A percentile compares a stretch with the other conserved stretches of the same genome.
These are phyloP conservation scores for Gonocerus acuteangulatus DNA, from an alignment of 2,888 invertebrate genomes.

Conservation along the genomic window DNA sequence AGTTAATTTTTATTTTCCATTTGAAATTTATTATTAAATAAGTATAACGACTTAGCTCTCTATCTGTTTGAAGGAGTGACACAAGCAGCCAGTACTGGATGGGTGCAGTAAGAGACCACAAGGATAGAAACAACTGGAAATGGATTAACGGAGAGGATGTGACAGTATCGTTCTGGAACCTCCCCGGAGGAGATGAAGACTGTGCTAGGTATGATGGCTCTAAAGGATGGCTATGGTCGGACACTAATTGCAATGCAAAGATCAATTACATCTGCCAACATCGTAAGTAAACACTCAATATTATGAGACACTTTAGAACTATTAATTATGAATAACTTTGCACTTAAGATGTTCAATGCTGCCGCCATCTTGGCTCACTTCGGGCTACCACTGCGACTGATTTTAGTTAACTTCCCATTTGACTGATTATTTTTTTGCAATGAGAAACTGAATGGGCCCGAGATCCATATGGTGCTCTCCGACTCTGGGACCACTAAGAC, in stretches of 20 bases:
- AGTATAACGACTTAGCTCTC: too few relatives aligned
- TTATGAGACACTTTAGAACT: too few relatives aligned
- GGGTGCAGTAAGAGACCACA: constrained; percentile 79
- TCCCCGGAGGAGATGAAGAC: constrained; percentile 72
- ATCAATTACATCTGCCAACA: constrained; percentile 90
- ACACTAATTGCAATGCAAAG: constrained; percentile 75
- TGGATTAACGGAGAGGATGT: constrained; percentile 86
- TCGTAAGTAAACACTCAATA: constrained; percentile 56
- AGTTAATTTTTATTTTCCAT: too few relatives aligned
- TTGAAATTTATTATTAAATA: too few relatives aligned
- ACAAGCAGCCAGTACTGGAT: constrained; percentile 91
- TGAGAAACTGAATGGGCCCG: too few relatives aligned
- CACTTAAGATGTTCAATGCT: neutral
- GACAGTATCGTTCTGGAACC: constrained; percentile 85
- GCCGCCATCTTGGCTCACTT: neutral
- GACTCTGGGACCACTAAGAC: too few relatives aligned
- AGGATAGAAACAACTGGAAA: constrained; percentile 72
- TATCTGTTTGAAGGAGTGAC: constrained; percentile 56
- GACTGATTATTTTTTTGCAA: too few relatives aligned
- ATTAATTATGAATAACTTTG: constrained; percentile 2
- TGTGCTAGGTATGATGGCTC: constrained; percentile 87
- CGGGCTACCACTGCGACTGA: too few relatives aligned
- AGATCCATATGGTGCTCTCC: too few relatives aligned
- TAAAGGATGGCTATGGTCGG: constrained; percentile 91
- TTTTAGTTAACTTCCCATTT: too few relatives aligned